Conservation (phyloP, 2,113 vertebrate genomes). For the Caretta caretta region DNA sequence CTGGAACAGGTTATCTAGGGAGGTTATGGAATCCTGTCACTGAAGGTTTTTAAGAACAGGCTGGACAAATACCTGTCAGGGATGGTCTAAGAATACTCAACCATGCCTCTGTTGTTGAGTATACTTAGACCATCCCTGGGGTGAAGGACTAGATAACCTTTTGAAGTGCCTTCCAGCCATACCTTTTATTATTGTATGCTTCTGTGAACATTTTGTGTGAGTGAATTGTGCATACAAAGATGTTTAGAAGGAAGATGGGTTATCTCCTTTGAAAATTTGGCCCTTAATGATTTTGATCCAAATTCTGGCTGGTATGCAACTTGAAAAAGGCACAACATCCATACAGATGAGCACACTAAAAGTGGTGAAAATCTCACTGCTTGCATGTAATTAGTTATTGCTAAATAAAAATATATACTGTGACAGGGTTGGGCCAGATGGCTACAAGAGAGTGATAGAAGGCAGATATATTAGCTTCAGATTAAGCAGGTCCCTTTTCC, state of each 20-base stretch:
- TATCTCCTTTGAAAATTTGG: neutral
- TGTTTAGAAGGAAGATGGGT: neutral
- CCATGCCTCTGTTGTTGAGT: neutral
- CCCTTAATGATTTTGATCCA: neutral
- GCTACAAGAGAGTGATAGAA: too few relatives aligned
- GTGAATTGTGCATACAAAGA: neutral
- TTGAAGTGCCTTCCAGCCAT: neutral
- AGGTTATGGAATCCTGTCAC: neutral
- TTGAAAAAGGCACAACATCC: neutral
- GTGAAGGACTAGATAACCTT: neutral
- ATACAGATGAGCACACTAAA: neutral
- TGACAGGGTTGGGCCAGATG: too few relatives aligned
- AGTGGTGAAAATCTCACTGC: neutral
- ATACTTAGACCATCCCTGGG: too few relatives aligned
- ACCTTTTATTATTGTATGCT: neutral
- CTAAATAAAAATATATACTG: neutral
- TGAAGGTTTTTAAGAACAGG: neutral
- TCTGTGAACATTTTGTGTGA: neutral
- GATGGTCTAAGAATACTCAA: neutral
- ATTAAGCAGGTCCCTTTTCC: too few relatives aligned
- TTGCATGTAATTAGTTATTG: neutral
- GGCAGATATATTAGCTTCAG: too few relatives aligned
- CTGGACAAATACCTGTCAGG: neutral
- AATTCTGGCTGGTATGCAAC: neutral
- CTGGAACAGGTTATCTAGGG: neutral